These are phyloP conservation scores for Pasiphila rectangulata DNA, from an alignment of 2,888 invertebrate species.

Conservation along the genomic window DNA sequence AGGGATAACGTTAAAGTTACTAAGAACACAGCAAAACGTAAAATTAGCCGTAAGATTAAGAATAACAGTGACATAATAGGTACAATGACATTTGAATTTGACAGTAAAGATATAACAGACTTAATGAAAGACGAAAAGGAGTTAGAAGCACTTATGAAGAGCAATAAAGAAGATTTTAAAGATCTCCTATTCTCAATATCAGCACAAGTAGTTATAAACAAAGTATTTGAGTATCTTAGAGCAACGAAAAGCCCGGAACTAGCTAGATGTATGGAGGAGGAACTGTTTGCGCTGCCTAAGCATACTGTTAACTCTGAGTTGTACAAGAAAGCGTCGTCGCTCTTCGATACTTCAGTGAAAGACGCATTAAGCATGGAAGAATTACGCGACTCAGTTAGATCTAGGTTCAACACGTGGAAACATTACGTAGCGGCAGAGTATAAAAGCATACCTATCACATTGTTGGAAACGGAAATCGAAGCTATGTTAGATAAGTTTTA, in stretches of 20 bases:
- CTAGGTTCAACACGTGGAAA: conserved; percentile 64
- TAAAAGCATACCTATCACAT: conserved; percentile 58
- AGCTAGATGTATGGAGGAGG: conserved; percentile 58
- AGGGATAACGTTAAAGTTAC: conserved; percentile 70
- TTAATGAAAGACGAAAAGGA: conserved; percentile 63
- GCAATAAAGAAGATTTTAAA: conserved; percentile 61
- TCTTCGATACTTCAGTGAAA: conserved; percentile 68
- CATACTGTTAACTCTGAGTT: conserved; percentile 56
- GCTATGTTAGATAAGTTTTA: conserved; percentile 66
- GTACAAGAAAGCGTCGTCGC: conserved; percentile 55
- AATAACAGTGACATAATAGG: conserved; percentile 52
- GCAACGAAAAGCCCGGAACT: conserved; percentile 60
- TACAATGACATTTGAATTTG: conserved; percentile 63
- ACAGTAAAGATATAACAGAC: conserved; percentile 59
- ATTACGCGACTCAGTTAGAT: conserved; percentile 54
- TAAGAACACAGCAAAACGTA: conserved; percentile 70
- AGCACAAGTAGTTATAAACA: conserved; percentile 67
- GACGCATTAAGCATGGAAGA: conserved; percentile 66
- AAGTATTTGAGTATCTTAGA: conserved; percentile 66
- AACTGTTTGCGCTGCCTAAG: conserved; percentile 50
- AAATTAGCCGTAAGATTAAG: conserved; percentile 60
- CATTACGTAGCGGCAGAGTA: conserved; percentile 59
- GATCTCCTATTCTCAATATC: conserved; percentile 64
- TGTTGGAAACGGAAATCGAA: conserved; percentile 64
- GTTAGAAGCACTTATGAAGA: conserved; percentile 52